Percentiles rank a stretch among this genome's conserved stretches.
phyloP scores from a whole-genome alignment of 2,113 vertebrate species.

The Geococcyx californianus region DNA sequence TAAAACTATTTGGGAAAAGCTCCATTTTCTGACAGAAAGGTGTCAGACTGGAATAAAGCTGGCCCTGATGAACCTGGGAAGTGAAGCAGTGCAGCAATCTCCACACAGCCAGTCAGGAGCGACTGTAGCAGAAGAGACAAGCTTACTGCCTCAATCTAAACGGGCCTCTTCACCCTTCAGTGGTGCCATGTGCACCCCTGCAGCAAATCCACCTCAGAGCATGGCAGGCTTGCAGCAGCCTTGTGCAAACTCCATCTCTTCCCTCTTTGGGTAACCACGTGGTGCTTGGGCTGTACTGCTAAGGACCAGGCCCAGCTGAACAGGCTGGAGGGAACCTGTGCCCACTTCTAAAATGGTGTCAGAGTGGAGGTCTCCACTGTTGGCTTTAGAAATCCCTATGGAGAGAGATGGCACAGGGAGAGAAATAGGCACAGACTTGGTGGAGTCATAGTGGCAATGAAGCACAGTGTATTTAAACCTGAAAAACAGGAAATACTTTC shows the following conservation, averaged over 20 bases:
- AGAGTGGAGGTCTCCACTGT: rapidly evolving
- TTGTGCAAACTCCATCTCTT: not conserved
- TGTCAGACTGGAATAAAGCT: not conserved
- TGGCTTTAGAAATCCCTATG: not conserved
- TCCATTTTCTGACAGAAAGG: not conserved
- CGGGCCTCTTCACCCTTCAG: no score
- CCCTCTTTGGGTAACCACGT: rapidly evolving
- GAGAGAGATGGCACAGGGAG: not conserved
- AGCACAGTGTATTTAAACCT: not conserved
- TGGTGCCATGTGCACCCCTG: not conserved
- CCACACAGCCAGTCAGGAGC: not conserved
- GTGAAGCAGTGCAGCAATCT: not conserved
- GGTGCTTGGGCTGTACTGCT: not conserved
- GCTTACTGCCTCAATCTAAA: not conserved
- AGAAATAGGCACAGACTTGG: not conserved
- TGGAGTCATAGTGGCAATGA: not conserved
- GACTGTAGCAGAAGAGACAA: not conserved
- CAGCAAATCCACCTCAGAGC: not conserved
- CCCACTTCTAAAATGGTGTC: not conserved
- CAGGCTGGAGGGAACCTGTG: not conserved
- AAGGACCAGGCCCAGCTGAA: not conserved
- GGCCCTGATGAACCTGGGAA: not conserved
- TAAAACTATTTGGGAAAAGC: not conserved
- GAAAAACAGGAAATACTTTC: not conserved
- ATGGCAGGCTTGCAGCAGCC: rapidly evolving